phyloP scores from a whole-genome alignment of 2,888 invertebrate genomes.

The Cartodere bifasciata region DNA sequence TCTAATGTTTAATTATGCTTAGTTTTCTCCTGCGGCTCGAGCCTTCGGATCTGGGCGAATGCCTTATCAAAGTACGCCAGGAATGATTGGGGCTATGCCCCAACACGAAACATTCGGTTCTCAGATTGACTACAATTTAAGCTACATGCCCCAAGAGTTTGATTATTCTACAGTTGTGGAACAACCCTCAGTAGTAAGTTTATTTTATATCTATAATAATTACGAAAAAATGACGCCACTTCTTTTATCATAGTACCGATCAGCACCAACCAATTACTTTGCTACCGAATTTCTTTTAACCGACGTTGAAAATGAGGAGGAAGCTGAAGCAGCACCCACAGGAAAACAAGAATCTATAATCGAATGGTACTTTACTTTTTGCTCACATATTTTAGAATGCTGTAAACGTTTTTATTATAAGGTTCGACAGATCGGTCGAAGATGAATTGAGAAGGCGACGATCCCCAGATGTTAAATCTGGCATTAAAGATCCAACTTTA shows the following conservation, averaged over 20 bases:
- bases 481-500: no score
- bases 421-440: constrained; percentile 27
- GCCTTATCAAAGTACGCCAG: constrained; percentile 11
- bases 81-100: constrained; percentile 13
- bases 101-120: constrained; percentile 16
- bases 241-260: no score
- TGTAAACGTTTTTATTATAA: constrained; percentile 5
- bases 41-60: constrained; percentile 5
- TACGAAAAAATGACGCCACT: no score
- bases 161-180: no score
- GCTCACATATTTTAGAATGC: neutral
- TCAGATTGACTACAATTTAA: constrained; percentile 18
- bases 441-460: constrained; percentile 24
- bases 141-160: constrained; percentile 21
- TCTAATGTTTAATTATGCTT: neutral
- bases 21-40: neutral
- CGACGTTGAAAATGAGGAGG: constrained; percentile 5
- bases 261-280: no score
- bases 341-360: constrained; percentile 7
- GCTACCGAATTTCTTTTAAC: constrained; percentile 4
- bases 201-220: no score
- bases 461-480: neutral
- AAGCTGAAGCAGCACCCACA: constrained; percentile 2
- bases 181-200: no score
- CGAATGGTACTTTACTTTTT: constrained; percentile 5